Evolutionary conservation across 2,113 vertebrate genomes (phyloP).

Genomic region (Cepphus grylle): DNA sequence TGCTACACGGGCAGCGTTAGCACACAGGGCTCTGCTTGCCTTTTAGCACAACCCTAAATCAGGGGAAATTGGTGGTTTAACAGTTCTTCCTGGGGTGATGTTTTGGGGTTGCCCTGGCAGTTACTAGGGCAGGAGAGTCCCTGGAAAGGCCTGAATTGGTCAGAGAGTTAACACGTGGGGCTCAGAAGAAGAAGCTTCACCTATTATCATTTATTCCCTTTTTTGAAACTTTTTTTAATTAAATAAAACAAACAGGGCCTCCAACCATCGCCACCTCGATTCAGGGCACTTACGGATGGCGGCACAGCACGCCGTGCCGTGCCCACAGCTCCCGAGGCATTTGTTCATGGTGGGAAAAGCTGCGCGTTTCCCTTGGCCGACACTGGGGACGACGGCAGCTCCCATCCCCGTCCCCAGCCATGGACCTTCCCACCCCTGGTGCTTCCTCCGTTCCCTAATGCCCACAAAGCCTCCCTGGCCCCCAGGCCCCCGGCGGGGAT

Average conservation of each 20-base stretch:
- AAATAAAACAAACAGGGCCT: not conserved
- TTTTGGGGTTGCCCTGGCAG: not conserved
- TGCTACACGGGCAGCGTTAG: fast-evolving
- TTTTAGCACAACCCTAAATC: not conserved
- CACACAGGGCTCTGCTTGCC: too few relatives aligned
- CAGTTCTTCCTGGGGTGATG: not conserved
- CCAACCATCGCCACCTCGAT: fast-evolving
- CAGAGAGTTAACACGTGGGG: not conserved
- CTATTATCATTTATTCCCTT: not conserved
- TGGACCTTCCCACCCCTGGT: fast-evolving
- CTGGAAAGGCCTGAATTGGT: fast-evolving
- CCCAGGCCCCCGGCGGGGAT: not conserved
- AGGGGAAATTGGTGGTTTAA: fast-evolving
- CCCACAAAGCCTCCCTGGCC: not conserved
- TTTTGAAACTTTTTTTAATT: not conserved
- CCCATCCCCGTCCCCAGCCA: fast-evolving
- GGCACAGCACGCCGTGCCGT: fast-evolving
- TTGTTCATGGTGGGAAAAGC: not conserved
- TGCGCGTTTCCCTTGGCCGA: fast-evolving
- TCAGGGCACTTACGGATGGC: not conserved
- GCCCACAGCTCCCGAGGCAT: not conserved
- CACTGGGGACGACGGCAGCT: fast-evolving
- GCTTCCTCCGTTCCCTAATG: not conserved
- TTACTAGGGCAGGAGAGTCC: not conserved
- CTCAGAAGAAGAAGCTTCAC: not conserved